Conservation (phyloP, 2,888 invertebrate species). For the Lamellibrachia columna region DNA sequence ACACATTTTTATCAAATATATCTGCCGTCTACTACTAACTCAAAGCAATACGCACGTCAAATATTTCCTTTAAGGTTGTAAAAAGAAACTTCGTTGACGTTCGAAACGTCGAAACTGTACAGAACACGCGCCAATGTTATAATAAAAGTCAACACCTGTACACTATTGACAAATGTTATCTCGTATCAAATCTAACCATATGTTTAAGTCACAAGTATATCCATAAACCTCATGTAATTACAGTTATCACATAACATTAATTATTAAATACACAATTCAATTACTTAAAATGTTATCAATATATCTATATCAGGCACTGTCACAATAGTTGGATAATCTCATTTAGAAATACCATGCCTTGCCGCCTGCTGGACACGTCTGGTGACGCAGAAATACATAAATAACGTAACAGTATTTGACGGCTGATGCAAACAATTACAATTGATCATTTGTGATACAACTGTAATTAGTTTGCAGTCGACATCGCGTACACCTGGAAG, state of each 20-base stretch:
- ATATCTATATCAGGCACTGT: not conserved
- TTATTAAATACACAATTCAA: not conserved
- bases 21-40: not conserved
- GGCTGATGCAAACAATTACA: not conserved
- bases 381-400: no score
- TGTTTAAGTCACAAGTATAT: not conserved
- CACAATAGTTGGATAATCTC: not conserved
- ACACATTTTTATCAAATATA: not conserved
- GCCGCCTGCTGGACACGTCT: not conserved
- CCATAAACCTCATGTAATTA: not conserved
- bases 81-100: not conserved
- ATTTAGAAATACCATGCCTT: not conserved
- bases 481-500: not conserved
- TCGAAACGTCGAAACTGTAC: not conserved
- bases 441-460: not conserved
- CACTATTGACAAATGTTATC: not conserved
- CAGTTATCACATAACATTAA: not conserved
- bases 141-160: not conserved
- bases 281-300: not conserved
- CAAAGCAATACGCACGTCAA: not conserved
- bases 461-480: not conserved
- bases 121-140: not conserved
- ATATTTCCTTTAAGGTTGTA: not conserved
- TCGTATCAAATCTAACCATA: not conserved
- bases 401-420: not conserved